Base-by-base conservation (phyloP, 2,113 vertebrate genomes). In the Octodon degus region DNA sequence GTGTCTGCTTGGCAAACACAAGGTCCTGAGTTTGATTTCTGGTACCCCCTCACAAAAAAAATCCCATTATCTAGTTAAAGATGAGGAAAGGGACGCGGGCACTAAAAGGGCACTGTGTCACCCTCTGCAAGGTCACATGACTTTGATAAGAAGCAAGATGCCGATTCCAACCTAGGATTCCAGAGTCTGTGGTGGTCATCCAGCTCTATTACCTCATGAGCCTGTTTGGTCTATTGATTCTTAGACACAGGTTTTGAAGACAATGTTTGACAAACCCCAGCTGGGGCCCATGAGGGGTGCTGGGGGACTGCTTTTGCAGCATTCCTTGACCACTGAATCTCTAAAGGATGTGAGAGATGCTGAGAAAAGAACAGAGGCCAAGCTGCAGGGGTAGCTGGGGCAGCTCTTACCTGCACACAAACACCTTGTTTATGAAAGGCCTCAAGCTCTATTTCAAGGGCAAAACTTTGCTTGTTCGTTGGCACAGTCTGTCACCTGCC, bases 401-500 rank as follows among this genome's bases (percentile, higher is more conserved):
- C 1, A 63, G 34, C 19, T 37, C 20, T 77, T 84, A 37, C 17
- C 13, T 9, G 40, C 6, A 53, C 30, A 20, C 47, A 53, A 7
- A 11, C 40, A 20, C 47, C 10, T 25, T 94, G 62, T 60, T 90
- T 95, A 55, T 30, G n/a, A 82, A 91, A 77, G n/a, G 22, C 22
- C 79, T 85, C 8, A 10, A 32, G 16, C 22, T 90, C 72, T 89
- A 30, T 24, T 70, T 83, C 62, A 90, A 93, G 34, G 55, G 11
- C 9, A 37, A 40, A 70, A 50, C 13, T 32, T 82, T 24, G 5
- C 7, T 8, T 30, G 17, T 22, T n/a, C 62, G 55, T 40, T 68
- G 43, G 12, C 20, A 79, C 1, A 9, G n/a, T 34, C 63, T 14
- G 0, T 43, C 47, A 17, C 55, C 77, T 76, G 58, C 30, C 11